Conservation (phyloP, 2,113 vertebrate species). For the Odontesthes bonariensis region DNA sequence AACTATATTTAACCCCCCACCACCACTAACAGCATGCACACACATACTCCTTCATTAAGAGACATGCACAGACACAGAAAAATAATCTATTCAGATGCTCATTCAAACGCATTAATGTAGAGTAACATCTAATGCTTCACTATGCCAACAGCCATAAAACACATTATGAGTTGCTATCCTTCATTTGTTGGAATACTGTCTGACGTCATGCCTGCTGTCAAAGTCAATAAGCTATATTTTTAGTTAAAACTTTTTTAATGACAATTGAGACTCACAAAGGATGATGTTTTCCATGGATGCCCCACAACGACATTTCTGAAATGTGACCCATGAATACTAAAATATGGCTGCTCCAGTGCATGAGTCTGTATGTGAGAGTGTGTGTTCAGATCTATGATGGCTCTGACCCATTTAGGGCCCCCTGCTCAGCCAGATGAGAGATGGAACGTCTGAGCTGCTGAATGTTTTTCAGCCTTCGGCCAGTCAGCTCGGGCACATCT, state of each 20-base stretch:
- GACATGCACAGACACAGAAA: conserved; percentile 15
- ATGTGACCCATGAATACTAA: conserved; percentile 54
- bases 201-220: not conserved
- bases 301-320: conserved; percentile 4
- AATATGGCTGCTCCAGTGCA: conserved; percentile 8
- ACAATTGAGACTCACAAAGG: conserved; percentile 6
- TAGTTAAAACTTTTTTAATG: not conserved
- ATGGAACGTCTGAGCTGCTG: conserved; percentile 36
- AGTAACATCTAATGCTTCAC: not conserved
- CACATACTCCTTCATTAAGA: not conserved
- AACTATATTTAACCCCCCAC: conserved; percentile 31
- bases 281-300: conserved; percentile 10
- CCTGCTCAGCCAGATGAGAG: conserved; percentile 64
- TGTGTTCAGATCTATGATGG: conserved; percentile 39
- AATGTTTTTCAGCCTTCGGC: conserved; percentile 52
- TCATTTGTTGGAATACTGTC: not conserved
- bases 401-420: conserved; percentile 69
- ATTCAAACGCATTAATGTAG: not conserved
- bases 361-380: conserved; percentile 13
- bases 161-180: not conserved
- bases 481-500: conserved; percentile 55
- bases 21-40: not conserved
- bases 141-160: not conserved
- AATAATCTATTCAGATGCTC: not conserved
- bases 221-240: not conserved